These are phyloP conservation scores for Ceyx melanurus DNA, from an alignment of 2,113 vertebrate genomes.

Conservation along the genomic window DNA sequence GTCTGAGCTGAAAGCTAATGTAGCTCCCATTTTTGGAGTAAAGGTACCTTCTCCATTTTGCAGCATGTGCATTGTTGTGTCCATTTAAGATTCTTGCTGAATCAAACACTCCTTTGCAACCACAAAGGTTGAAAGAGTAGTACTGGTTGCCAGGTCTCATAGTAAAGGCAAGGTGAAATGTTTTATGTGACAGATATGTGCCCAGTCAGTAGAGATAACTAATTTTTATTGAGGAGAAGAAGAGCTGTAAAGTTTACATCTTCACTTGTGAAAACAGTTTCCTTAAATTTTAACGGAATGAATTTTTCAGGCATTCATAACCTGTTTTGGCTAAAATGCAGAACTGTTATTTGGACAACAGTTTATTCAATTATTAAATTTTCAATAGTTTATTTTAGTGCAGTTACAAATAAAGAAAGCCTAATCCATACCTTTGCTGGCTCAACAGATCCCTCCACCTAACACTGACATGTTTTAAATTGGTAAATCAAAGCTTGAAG, in stretches of 20 bases:
- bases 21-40: background rate
- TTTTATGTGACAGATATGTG: background rate
- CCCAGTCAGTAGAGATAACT: background rate
- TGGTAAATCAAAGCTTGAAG: background rate
- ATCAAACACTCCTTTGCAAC: background rate
- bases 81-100: background rate
- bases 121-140: background rate
- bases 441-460: background rate
- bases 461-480: background rate
- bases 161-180: background rate
- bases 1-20: background rate
- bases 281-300: background rate
- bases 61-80: background rate
- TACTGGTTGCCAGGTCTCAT: background rate
- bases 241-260: background rate
- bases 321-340: background rate
- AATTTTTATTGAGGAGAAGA: background rate
- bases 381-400: background rate
- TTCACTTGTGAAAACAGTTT: background rate
- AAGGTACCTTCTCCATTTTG: background rate
- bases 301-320: background rate
- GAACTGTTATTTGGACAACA: background rate
- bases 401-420: background rate
- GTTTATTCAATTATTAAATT: background rate
- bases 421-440: background rate